Evolutionary conservation across 53 echinoderm and acorn worm genomes (phyloP).

Genomic region (Apostichopus leukothele): DNA sequence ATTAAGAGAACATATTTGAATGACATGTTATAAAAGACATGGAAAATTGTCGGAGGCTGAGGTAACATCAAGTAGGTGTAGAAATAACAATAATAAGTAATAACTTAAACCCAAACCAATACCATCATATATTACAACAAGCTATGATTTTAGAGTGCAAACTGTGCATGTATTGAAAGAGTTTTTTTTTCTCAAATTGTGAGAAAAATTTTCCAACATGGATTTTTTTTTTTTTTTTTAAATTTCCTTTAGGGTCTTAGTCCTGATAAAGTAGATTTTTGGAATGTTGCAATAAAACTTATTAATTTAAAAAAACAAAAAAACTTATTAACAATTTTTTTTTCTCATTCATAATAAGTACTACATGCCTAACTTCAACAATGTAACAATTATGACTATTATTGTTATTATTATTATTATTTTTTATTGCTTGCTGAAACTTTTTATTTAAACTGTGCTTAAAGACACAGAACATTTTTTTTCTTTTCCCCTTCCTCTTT

Average conservation of each 20-base stretch:
- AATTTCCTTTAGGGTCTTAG: neutral
- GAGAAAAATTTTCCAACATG: too few relatives aligned
- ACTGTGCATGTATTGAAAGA: too few relatives aligned
- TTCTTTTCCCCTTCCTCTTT: neutral
- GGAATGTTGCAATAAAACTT: constrained; percentile 32
- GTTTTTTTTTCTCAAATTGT: too few relatives aligned
- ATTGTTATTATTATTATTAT: constrained; percentile 4
- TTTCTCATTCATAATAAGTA: neutral
- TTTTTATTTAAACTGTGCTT: constrained; percentile 11
- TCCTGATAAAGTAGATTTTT: neutral
- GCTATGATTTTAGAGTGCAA: too few relatives aligned
- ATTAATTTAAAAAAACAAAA: neutral
- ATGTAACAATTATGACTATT: neutral
- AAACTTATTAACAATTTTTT: neutral
- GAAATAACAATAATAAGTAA: neutral
- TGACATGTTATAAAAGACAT: constrained; percentile 17
- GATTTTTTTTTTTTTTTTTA: too few relatives aligned
- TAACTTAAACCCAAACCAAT: too few relatives aligned
- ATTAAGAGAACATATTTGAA: neutral
- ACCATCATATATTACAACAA: too few relatives aligned
- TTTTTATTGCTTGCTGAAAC: neutral
- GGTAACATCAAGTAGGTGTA: neutral
- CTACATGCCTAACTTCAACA: constrained; percentile 1
- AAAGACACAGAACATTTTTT: neutral
- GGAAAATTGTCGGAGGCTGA: constrained; percentile 34